Evolutionary conservation across 2,797 vertebrate genomes (phyloP).

Genomic region (Cyclopterus lumpus): DNA sequence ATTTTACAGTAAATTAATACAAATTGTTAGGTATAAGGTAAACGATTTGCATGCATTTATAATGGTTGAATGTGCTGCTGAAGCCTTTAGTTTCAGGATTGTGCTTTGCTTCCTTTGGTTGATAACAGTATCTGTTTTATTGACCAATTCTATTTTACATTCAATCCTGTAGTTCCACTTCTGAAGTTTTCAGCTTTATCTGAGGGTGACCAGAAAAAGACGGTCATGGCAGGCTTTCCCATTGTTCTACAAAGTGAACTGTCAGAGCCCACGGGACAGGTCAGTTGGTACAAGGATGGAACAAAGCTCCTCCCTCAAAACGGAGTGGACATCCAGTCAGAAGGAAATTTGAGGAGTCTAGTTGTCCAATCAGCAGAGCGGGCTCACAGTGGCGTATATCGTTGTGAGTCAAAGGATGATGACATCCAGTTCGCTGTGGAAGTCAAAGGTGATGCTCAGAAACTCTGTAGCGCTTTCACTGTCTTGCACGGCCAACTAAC

Average conservation of each 20-base stretch:
- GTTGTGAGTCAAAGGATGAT: slow-evolving; percentile 84
- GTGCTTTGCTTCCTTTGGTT: slow-evolving; percentile 39
- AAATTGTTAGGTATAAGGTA: background rate
- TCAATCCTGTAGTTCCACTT: slow-evolving; percentile 79
- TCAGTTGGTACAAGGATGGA: slow-evolving; percentile 87
- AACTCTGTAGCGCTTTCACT: slow-evolving; percentile 54
- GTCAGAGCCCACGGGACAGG: slow-evolving; percentile 78
- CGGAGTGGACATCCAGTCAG: slow-evolving; percentile 79
- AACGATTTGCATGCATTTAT: background rate
- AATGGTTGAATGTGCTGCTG: background rate
- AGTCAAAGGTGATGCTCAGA: slow-evolving; percentile 84
- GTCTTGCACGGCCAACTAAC: slow-evolving; percentile 74
- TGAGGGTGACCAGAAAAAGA: slow-evolving; percentile 77
- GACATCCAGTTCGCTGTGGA: slow-evolving; percentile 86
- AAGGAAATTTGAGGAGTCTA: slow-evolving; percentile 81
- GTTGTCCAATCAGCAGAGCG: slow-evolving; percentile 77
- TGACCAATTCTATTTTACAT: slow-evolving; percentile 65
- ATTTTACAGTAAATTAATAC: background rate
- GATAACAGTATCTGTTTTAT: slow-evolving; percentile 30
- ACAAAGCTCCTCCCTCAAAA: slow-evolving; percentile 73
- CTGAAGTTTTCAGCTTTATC: slow-evolving; percentile 76
- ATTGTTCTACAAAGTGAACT: slow-evolving; percentile 86
- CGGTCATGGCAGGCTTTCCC: slow-evolving; percentile 76
- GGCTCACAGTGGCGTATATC: slow-evolving; percentile 83
- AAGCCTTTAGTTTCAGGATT: slow-evolving; percentile 19